Percentiles rank a stretch among this genome's conserved stretches.
phyloP scores from a whole-genome alignment of 2,797 vertebrate species.

The Pipistrellus pipistrellus region DNA sequence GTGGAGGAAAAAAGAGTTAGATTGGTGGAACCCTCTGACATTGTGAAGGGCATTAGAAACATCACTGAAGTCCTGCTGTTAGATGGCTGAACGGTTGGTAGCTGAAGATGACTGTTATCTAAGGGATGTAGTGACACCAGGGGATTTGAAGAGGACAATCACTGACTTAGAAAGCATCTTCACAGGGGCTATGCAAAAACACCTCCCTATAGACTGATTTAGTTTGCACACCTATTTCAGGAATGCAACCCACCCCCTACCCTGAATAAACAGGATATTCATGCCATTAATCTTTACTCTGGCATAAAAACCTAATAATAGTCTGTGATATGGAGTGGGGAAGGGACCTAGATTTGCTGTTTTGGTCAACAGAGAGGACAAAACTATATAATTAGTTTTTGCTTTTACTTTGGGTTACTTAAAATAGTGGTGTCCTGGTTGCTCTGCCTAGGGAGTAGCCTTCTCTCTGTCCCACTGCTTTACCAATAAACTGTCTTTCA shows the following conservation, averaged over 20 bases:
- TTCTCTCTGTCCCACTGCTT: background rate
- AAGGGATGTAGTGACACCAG: background rate
- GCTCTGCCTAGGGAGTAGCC: background rate
- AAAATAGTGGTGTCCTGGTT: background rate
- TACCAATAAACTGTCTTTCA: background rate
- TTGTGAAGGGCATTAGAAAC: background rate
- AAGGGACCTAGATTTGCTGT: background rate
- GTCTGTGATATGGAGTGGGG: constrained; percentile 4
- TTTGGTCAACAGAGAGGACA: background rate
- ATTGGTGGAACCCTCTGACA: background rate
- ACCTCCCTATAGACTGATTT: background rate
- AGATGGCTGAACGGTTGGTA: background rate
- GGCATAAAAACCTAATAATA: background rate
- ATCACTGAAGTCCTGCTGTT: background rate
- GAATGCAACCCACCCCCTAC: constrained; percentile 54
- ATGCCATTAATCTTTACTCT: background rate
- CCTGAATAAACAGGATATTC: constrained; percentile 55
- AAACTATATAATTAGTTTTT: constrained; percentile 46
- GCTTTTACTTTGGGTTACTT: constrained; percentile 57
- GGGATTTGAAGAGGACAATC: constrained; percentile 37
- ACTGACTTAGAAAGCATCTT: constrained; percentile 46
- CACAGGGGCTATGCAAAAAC: constrained; percentile 60
- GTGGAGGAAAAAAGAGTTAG: background rate
- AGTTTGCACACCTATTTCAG: constrained; percentile 64
- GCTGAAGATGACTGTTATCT: background rate